Base-by-base conservation (phyloP, 2,113 vertebrate species). In the Brachyhypopomus occidentalis region DNA sequence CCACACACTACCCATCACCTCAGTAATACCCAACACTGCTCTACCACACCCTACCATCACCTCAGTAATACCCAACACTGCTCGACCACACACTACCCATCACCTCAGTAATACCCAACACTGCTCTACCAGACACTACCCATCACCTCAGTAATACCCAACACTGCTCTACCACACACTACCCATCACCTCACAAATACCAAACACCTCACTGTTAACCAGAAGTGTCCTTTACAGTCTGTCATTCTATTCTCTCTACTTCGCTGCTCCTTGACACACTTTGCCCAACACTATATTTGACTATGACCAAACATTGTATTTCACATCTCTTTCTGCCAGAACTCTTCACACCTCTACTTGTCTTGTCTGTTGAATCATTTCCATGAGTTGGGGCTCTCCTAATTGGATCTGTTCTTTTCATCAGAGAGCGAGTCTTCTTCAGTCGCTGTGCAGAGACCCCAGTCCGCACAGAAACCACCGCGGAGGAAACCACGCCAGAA, bases 401-500 rank as follows among this genome's bases (percentile, higher is more conserved):
- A 70, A 71, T 25, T 23, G 6, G 5, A 3, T 59, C 16, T 2
- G 3, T 71, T 30, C 60, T 36, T 66, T 77, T 82, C 30, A 69
- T 1, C 78, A 86, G 84, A 80, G 12, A 78, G 70, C 16, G 81
- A 80, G 12, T 14, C 45, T 52, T 52, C 45, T 14, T 52, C 45
- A 52, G 45, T 52, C 12, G 7, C 45, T 52, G 5, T 12, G 12
- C 45, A 52, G 45, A 52, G 45, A 52, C 45, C 45, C 12, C 45
- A 8, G 12, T 52, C 45, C 45, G 9, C 38, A 3, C 72, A 75
- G 60, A 84, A 75, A 52, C 17, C 72, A 2, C 72, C 52, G 0
- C 71, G 81, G 12, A 79, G 84, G 67, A 83, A 80, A 71, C 78
- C 77, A 5, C 36, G 84, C n/a, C 79, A 80, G 77, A 80, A 79